phyloP scores from a whole-genome alignment of 1,140 invertebrate genomes.

The Leptopilina clavipes region DNA sequence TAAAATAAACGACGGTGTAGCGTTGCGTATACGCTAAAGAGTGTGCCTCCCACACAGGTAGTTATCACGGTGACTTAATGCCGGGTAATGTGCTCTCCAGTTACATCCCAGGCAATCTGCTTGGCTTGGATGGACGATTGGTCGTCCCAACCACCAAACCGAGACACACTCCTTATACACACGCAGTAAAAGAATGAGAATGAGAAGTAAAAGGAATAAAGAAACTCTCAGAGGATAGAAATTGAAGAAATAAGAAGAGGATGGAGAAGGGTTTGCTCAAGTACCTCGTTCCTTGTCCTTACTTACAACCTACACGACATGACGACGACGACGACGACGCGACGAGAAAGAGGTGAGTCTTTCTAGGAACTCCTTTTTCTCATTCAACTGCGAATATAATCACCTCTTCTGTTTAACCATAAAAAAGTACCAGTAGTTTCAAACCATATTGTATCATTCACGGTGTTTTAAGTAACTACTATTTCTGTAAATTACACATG shows the following conservation, averaged over 20 bases:
- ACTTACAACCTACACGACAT: conserved; percentile 44
- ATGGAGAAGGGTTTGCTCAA: conserved; percentile 29
- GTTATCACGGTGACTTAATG: conserved; percentile 74
- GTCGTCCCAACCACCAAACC: conserved; percentile 49
- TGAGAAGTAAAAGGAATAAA: neutral
- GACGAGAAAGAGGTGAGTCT: neutral
- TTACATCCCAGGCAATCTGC: conserved; percentile 66
- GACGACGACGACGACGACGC: conserved; percentile 34
- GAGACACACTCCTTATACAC: neutral
- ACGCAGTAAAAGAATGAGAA: neutral
- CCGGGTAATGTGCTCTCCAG: conserved; percentile 71
- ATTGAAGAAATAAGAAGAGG: conserved; percentile 14
- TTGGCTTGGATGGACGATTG: conserved; percentile 47
- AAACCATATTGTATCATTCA: neutral
- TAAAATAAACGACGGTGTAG: conserved; percentile 61
- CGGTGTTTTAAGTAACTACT: too few relatives aligned
- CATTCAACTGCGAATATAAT: conserved; percentile 16
- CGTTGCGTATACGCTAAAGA: conserved; percentile 47
- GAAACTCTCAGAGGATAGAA: neutral
- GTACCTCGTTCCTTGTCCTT: conserved; percentile 39
- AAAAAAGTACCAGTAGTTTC: conserved; percentile 15
- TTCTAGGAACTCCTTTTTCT: conserved; percentile 35
- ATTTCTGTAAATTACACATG: conserved; percentile 10
- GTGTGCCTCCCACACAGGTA: conserved; percentile 69
- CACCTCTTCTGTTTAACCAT: conserved; percentile 15